Percentiles rank a stretch among this genome's conserved stretches.
Conservation (phyloP, 2,888 invertebrate species). For the Frankliniella fusca region DNA sequence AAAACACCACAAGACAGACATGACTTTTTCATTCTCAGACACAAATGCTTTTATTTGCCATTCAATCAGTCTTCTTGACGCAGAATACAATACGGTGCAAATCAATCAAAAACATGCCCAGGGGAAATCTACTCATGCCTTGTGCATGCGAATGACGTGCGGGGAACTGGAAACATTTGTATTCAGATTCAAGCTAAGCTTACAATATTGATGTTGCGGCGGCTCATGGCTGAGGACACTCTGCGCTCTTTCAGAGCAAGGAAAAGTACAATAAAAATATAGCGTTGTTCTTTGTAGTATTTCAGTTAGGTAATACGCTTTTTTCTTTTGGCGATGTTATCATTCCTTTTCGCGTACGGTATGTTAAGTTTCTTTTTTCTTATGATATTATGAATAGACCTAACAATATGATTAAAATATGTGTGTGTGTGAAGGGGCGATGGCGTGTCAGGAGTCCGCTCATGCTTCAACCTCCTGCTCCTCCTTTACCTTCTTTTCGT, state of each 20-base stretch:
- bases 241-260: not conserved
- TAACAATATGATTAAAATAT: slow-evolving; percentile 18
- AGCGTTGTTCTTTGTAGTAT: too few species aligned
- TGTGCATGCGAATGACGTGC: not conserved
- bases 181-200: slow-evolving; percentile 14
- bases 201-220: slow-evolving; percentile 3
- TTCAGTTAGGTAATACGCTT: not conserved
- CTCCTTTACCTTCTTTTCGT: slow-evolving; percentile 80
- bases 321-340: not conserved
- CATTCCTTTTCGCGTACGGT: not conserved
- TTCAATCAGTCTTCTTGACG: slow-evolving; percentile 12
- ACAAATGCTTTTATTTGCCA: slow-evolving; percentile 26
- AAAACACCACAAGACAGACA: not conserved
- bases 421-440: slow-evolving; percentile 8
- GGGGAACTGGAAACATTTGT: not conserved
- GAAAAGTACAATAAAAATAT: not conserved
- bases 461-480: slow-evolving; percentile 54
- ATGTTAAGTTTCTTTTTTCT: slow-evolving; percentile 18
- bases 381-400: slow-evolving; percentile 13
- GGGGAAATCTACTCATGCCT: not conserved
- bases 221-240: slow-evolving; percentile 1
- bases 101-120: not conserved
- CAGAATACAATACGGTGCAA: slow-evolving; percentile 9
- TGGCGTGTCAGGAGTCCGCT: not conserved
- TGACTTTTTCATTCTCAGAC: not conserved